Base-by-base conservation (phyloP, 2,888 invertebrate genomes). In the Rhopalosiphum nymphaeae region DNA sequence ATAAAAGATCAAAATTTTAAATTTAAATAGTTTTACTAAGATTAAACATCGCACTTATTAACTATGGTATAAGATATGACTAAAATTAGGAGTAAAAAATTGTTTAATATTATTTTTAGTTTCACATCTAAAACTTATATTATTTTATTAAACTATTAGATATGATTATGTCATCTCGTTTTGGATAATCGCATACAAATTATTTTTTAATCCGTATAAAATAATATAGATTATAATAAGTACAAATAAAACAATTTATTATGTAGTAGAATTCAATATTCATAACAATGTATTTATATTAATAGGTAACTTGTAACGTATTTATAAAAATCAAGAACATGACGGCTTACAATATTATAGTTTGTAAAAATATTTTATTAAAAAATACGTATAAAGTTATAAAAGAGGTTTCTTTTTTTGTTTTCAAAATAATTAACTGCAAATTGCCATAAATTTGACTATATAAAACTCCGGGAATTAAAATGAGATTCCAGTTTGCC, bases 401-500 rank as follows among this genome's bases (percentile, higher is more conserved):
- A 44, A 44, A 89, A 57, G 42, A 57, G 42, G 29, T 44, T 61
- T 57, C 25, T 57, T 29, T 57, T 44, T 89, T 57, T 78, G 56
- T 57, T 44, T 44, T 42, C 57, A 44, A 57, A 9, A 44, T 44
- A 26, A 89, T 89, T 44, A 89, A 89, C 57, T 57, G 42, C 42
- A 44, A 89, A 44, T 89, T 29, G 57, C 44, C n/a, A 90, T 90
- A 67, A n/a, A 46, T 90, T 90, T 49, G 46, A 67, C 67, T 25
- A 46, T 46, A 90, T 44, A n/a, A 61, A 78, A 90, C n/a, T 67
- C 16, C n/a, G 46, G 67, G 44, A 21, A n/a, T 90, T 67, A 67
- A 67, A 90, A 90, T 46, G 11, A 67, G 25, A 61, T 67, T 90
- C 67, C 67, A 67, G 90, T 90, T 46, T 90, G 67, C 90, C 67